A percentile compares a stretch with the other conserved stretches of the same genome.
Evolutionary conservation across 2,797 vertebrate species (phyloP).

Genomic region (Atherinosoma microstoma): DNA sequence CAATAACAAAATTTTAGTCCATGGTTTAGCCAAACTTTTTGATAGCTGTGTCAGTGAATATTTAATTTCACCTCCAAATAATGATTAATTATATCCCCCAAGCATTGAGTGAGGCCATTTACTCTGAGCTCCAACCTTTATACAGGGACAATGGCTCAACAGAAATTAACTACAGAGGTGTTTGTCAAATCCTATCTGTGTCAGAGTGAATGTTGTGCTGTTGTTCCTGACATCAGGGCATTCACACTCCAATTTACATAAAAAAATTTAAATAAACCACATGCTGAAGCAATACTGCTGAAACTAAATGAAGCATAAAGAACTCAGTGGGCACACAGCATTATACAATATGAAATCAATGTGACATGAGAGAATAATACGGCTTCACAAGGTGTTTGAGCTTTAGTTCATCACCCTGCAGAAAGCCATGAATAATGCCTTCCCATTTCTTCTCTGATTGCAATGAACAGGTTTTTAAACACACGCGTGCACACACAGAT

Average conservation of each 20-base stretch:
- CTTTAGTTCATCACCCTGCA: constrained; percentile 18
- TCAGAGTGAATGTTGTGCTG: constrained; percentile 11
- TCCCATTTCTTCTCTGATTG: constrained; percentile 41
- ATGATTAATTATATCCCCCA: constrained; percentile 22
- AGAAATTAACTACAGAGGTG: constrained; percentile 29
- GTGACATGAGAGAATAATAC: constrained; percentile 33
- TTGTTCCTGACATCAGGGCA: constrained; percentile 22
- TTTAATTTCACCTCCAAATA: constrained; percentile 25
- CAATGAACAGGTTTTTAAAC: constrained; percentile 9
- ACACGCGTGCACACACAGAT: neutral
- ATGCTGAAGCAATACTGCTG: constrained; percentile 21
- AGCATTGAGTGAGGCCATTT: constrained; percentile 36
- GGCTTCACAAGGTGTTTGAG: constrained; percentile 24
- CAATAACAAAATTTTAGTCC: neutral
- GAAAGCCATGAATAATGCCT: constrained; percentile 44
- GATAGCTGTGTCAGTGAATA: constrained; percentile 1
- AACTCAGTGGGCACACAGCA: constrained; percentile 1
- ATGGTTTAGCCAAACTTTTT: neutral
- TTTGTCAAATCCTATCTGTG: constrained; percentile 38
- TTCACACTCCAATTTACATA: constrained; percentile 3
- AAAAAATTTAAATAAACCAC: constrained; percentile 5
- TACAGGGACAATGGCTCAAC: constrained; percentile 10
- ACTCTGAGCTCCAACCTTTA: constrained; percentile 39
- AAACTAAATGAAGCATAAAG: constrained; percentile 14
- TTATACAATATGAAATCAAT: constrained; percentile 27